Evolutionary conservation across 2,797 vertebrate genomes (phyloP), one percentile per base, ranked within the genome.

Genomic region (Fistularia tabacaria): DNA sequence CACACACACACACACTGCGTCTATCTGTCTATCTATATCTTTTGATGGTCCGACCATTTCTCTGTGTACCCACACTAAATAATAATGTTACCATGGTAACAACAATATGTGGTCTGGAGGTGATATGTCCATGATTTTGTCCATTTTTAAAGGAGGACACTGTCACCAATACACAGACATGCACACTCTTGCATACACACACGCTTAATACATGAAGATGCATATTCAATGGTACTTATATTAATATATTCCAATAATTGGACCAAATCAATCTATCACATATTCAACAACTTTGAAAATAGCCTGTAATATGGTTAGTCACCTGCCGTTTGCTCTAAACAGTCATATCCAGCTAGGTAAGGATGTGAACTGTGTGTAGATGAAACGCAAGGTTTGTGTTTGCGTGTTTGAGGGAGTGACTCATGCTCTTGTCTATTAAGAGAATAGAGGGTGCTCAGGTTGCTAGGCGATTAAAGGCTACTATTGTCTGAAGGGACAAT

Each of bases 401-500:
- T 58, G 64, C 71, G 56, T 59, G 52, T 77, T 59, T 62, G 51
- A 59, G 61, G 67, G 76, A 57, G 76, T 84, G 85, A 85, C 57
- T 85, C 87, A 87, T 77, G 72, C 68, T 46, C 78, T 79, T 75
- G 76, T 82, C 69, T 81, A 79, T 82, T 77, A 86, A 82, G 76
- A 87, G 80, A 88, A 85, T 74, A 74, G 74, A 80, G 78, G 77
- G 73, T 83, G 88, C 89, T 89, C 84, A 83, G 80, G 89, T 90
- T 91, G 89, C 89, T 89, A 86, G 83, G 87, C 82, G 71, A 87
- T 89, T 76, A 85, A 88, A 80, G 89, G 80, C 74, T 71, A 71
- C 81, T 84, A 81, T 90, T 91, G 86, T 90, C 85, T 70, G 40
- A 14, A 49, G 63, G 80, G 85, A 90, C 85, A 88, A 87, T 76